These are phyloP conservation scores for Mormyrus proboscirostris DNA, from an alignment of 2,797 vertebrate genomes.

Conservation along the genomic window DNA sequence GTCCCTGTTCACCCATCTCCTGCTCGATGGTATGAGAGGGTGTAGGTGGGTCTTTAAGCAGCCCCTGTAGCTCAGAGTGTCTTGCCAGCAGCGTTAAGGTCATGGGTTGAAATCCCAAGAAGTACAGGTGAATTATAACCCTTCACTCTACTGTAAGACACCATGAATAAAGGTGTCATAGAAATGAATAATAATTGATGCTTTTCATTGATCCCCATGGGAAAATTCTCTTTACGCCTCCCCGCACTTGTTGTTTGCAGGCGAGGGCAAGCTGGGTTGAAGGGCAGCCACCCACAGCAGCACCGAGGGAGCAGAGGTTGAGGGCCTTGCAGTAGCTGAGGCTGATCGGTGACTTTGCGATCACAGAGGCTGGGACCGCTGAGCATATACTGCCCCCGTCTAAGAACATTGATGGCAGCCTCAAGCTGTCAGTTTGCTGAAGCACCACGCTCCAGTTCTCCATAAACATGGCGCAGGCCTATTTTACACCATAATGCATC, in stretches of 20 bases:
- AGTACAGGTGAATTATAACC: background rate
- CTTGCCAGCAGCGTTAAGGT: background rate
- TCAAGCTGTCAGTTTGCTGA: slow-evolving; percentile 28
- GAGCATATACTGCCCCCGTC: background rate
- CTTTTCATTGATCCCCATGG: background rate
- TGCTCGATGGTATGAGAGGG: background rate
- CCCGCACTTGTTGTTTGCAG: too few relatives aligned
- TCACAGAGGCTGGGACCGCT: background rate
- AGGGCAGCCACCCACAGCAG: too few relatives aligned
- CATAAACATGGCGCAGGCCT: slow-evolving; percentile 40
- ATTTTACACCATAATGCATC: background rate
- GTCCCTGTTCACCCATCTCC: background rate
- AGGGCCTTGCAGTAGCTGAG: background rate
- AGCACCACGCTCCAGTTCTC: slow-evolving; percentile 39
- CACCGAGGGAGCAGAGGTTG: background rate
- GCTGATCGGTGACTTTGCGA: background rate
- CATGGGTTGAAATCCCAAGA: background rate
- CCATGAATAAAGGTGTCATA: background rate
- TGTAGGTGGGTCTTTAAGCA: background rate
- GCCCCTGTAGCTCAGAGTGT: background rate
- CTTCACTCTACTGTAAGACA: background rate
- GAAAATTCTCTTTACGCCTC: background rate
- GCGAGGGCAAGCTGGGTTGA: too few relatives aligned
- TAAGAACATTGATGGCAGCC: slow-evolving; percentile 14
- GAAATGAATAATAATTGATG: background rate